Base-by-base conservation (phyloP, 2,888 invertebrate species). In the Metopia argyrocephala region DNA sequence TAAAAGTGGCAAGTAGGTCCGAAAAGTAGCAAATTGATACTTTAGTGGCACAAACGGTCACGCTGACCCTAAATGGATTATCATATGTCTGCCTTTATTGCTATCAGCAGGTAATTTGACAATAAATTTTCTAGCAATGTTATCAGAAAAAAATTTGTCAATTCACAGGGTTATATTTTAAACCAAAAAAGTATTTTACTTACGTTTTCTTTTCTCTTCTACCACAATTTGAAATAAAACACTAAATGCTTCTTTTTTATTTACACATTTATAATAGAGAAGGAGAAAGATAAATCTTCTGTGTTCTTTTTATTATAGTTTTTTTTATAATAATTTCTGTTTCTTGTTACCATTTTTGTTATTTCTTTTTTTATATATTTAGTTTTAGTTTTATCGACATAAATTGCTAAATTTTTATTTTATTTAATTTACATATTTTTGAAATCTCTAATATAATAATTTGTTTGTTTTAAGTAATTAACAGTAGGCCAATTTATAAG, bases 201-300 rank as follows among this genome's bases (percentile, higher is more conserved):
- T 81, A 78, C 76, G 38, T 45, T 38, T 15, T 2, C n/a, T 2
- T 15, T 0, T n/a, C n/a, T n/a, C n/a, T n/a, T n/a, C n/a, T 7
- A 38, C 2, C 2, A 23, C 12, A 1, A 21, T 76, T 9, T 76
- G 1, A 76, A 79, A 79, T 70, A 31, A 81, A 81, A 81, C 66
- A 62, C 70, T 46, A n/a, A n/a, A n/a, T n/a, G n/a, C 2, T 27
- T 54, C 3, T n/a, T 18, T 61, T 76, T 81, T 70, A 75, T 81
- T 70, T 78, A 66, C 81, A 81, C 81, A 81, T 78, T 70, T 61
- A 81, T 74, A 78, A 78, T 70, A 70, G 78, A 78, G 74, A 78
- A 78, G 66, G 21, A 69, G 31, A 56, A 27, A 56, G 25, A n/a
- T 68, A 46, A 48, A 68, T 66, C 31, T 68, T 71, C 61, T 28